Conservation (phyloP, 2,113 vertebrate species). For the human (Homo sapiens) region DNA sequence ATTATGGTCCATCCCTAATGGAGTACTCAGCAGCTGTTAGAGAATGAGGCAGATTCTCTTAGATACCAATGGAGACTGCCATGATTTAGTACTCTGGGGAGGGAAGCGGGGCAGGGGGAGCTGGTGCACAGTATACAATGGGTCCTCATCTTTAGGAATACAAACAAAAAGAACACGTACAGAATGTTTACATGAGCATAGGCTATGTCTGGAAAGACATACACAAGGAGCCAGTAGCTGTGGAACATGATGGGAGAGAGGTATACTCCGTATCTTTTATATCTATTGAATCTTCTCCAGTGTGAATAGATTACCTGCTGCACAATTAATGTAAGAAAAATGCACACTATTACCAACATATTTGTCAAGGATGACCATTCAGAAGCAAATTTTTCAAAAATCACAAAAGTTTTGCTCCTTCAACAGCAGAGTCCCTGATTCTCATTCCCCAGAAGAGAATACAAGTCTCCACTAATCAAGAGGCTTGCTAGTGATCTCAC, state of each 20-base stretch:
- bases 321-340: not conserved
- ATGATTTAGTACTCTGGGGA: not conserved
- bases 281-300: not conserved
- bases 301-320: not conserved
- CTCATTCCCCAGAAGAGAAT: conserved; percentile 32
- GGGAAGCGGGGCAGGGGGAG: not conserved
- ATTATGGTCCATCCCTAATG: conserved; percentile 43
- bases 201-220: not conserved
- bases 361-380: not conserved
- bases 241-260: not conserved
- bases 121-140: not conserved
- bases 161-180: conserved; percentile 21
- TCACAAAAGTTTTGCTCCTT: not conserved
- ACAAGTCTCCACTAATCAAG: not conserved
- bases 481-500: not conserved
- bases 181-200: not conserved
- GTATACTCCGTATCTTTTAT: not conserved
- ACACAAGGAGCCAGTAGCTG: not conserved
- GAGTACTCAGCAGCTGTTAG: conserved; percentile 2
- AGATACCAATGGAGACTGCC: not conserved
- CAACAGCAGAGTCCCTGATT: not conserved
- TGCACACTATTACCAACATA: not conserved
- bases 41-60: conserved; percentile 10
- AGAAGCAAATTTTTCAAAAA: not conserved
- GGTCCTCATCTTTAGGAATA: not conserved